A percentile compares a stretch with the other conserved stretches of the same genome.
Conservation (phyloP, 1,140 invertebrate genomes). For the Nixonia krombeini region DNA sequence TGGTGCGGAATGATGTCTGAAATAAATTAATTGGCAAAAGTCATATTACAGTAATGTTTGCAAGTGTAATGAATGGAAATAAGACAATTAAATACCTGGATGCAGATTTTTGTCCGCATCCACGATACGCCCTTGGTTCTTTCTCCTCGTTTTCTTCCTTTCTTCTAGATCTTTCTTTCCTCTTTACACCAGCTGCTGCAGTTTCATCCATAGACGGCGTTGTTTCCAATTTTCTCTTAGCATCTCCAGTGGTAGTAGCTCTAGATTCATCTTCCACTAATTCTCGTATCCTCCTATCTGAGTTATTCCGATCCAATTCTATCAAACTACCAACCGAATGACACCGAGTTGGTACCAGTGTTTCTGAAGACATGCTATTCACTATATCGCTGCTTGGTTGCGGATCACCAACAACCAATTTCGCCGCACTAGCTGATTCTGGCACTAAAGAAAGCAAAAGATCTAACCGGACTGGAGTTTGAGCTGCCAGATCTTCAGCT, state of each 20-base stretch:
- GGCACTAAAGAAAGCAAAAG: slow-evolving; percentile 88
- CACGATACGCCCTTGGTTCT: slow-evolving; percentile 51
- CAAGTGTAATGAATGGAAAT: not conserved
- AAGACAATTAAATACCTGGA: slow-evolving; percentile 43
- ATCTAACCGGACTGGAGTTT: slow-evolving; percentile 91
- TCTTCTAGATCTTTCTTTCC: slow-evolving; percentile 74
- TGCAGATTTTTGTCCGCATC: no score
- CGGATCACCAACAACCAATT: slow-evolving; percentile 75
- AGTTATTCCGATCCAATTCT: slow-evolving; percentile 74
- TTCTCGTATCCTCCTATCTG: slow-evolving; percentile 78
- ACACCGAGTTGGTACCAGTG: slow-evolving; percentile 73
- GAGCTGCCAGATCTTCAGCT: slow-evolving; percentile 89
- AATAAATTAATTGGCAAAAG: no score
- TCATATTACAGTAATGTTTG: no score
- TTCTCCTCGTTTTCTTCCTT: slow-evolving; percentile 57
- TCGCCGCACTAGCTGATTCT: slow-evolving; percentile 76
- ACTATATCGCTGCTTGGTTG: slow-evolving; percentile 67
- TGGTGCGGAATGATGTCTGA: slow-evolving; percentile 61
- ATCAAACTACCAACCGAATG: slow-evolving; percentile 80
- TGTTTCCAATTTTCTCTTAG: slow-evolving; percentile 80
- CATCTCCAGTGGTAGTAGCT: slow-evolving; percentile 61
- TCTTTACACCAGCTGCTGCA: slow-evolving; percentile 71
- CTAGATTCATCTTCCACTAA: slow-evolving; percentile 73
- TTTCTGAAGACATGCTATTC: slow-evolving; percentile 58
- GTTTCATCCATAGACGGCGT: slow-evolving; percentile 78